Percentiles rank a stretch among this genome's conserved stretches.
phyloP scores from a whole-genome alignment of 2,888 invertebrate genomes.

The Polietes domitor region DNA sequence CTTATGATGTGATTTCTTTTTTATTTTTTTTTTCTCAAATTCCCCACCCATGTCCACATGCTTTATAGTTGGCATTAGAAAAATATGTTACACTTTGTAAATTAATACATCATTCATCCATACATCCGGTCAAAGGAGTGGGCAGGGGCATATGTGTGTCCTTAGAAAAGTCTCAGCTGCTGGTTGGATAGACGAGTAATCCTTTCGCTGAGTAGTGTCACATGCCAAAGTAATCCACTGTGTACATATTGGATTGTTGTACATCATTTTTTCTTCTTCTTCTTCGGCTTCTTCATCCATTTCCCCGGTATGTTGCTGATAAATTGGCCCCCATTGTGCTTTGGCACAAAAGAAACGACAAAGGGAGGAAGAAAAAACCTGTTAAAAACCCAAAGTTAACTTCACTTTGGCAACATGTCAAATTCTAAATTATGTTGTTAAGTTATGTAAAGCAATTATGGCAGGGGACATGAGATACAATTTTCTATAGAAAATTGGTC shows the following conservation, averaged over 20 bases:
- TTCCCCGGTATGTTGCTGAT: conserved; percentile 3
- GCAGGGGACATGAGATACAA: no score
- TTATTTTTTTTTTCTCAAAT: neutral
- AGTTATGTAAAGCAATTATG: no score
- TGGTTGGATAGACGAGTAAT: neutral
- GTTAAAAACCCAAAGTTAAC: no score
- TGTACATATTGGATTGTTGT: conserved; percentile 3
- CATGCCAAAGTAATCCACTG: conserved; percentile 31
- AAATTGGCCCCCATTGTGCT: neutral
- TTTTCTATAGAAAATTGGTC: no score
- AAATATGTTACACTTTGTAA: conserved; percentile 1
- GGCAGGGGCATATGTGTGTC: no score
- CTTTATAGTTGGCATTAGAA: neutral
- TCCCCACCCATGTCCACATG: neutral
- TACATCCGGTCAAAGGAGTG: no score
- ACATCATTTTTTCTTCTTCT: neutral
- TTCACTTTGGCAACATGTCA: no score
- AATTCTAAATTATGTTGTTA: no score
- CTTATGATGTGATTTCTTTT: neutral
- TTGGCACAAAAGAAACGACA: neutral
- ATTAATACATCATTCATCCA: neutral
- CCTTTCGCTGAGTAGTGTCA: neutral
- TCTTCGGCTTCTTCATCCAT: neutral
- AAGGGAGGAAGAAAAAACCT: neutral
- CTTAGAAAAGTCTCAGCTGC: neutral